Evolutionary conservation across 2,888 invertebrate genomes (phyloP).

Genomic region (Hartigia nigra): DNA sequence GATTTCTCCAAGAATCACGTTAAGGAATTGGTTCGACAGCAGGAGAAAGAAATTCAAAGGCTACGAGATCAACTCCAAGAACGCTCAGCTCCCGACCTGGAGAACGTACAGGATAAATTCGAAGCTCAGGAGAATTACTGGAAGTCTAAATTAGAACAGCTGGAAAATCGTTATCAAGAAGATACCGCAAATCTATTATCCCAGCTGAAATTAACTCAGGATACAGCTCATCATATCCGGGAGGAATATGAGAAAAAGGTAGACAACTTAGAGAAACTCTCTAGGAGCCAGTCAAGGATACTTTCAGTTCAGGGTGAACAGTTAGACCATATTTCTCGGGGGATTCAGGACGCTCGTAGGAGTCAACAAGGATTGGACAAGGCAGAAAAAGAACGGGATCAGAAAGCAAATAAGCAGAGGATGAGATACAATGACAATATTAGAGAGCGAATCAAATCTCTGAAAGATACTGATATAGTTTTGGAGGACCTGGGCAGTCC

Average conservation of each 20-base stretch:
- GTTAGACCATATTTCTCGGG: conserved; percentile 36
- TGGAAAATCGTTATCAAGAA: conserved; percentile 52
- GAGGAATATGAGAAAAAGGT: conserved; percentile 55
- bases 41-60: conserved; percentile 68
- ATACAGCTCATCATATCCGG: conserved; percentile 46
- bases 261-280: conserved; percentile 48
- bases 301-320: conserved; percentile 49
- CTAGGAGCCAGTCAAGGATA: conserved; percentile 46
- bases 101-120: conserved; percentile 49
- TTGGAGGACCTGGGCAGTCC: conserved; percentile 24
- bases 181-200: conserved; percentile 55
- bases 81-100: conserved; percentile 58
- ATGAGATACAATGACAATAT: neutral
- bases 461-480: neutral
- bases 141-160: conserved; percentile 55
- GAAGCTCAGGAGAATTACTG: conserved; percentile 57
- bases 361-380: neutral
- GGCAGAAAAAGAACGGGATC: neutral
- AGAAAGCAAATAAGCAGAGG: neutral
- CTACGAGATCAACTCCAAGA: conserved; percentile 68
- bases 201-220: conserved; percentile 54
- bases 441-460: neutral
- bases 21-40: conserved; percentile 67
- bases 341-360: conserved; percentile 24
- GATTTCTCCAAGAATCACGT: conserved; percentile 64